Percentiles rank a stretch among this genome's conserved stretches.
Evolutionary conservation across 2,797 vertebrate genomes (phyloP).

Genomic region (Clarias pachynema): DNA sequence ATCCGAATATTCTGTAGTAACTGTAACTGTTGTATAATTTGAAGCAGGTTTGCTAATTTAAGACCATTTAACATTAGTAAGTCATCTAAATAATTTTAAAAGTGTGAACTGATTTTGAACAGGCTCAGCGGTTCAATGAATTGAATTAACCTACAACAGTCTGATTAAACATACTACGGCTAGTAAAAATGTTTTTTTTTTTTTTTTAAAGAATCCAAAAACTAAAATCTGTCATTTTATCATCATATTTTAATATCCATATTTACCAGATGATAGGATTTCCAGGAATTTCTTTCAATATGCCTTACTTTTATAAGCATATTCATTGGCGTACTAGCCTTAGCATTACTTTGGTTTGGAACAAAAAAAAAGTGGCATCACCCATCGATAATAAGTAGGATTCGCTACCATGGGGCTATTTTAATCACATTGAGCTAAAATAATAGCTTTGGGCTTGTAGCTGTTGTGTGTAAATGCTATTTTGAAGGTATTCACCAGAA

Average conservation of each 20-base stretch:
- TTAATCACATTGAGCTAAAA: neutral
- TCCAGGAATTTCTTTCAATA: neutral
- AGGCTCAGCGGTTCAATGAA: too few relatives aligned
- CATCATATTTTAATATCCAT: neutral
- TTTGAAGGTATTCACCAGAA: neutral
- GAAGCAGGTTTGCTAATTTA: too few relatives aligned
- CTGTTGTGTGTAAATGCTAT: neutral
- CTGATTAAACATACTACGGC: neutral
- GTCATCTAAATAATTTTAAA: too few relatives aligned
- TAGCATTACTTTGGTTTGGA: neutral
- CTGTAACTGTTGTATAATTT: too few relatives aligned
- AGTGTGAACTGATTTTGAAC: too few relatives aligned
- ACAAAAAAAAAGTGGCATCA: neutral
- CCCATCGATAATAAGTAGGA: neutral
- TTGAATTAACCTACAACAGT: too few relatives aligned
- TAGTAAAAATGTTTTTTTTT: neutral
- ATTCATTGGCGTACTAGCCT: too few relatives aligned
- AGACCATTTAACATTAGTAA: too few relatives aligned
- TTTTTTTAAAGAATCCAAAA: neutral
- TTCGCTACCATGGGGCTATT: neutral
- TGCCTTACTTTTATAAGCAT: neutral
- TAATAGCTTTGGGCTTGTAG: neutral
- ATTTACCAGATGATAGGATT: neutral
- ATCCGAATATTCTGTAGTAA: too few relatives aligned
- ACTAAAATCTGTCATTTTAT: too few relatives aligned